phyloP scores from a whole-genome alignment of 2,113 vertebrate genomes.

The Oreotragus oreotragus region DNA sequence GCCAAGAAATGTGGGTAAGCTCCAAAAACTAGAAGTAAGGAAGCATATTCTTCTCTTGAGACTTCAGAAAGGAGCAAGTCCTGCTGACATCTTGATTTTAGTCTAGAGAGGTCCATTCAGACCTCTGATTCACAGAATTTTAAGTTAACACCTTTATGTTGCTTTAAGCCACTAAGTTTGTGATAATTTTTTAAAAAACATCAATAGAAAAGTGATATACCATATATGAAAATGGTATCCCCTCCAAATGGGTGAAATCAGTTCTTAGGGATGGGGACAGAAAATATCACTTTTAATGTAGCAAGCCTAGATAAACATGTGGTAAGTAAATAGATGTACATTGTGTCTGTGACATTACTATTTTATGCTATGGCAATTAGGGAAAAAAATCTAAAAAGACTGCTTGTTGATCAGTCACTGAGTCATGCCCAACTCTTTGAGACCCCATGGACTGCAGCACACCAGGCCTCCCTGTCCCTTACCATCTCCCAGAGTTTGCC shows the following conservation, averaged over 20 bases:
- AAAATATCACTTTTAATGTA: background rate
- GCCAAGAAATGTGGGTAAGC: background rate
- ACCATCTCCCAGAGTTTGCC: background rate
- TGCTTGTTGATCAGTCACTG: background rate
- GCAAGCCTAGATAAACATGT: background rate
- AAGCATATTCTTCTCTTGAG: background rate
- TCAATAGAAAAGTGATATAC: background rate
- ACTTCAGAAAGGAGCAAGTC: background rate
- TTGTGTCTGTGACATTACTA: background rate
- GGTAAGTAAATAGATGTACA: background rate
- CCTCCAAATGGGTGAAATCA: background rate
- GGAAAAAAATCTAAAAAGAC: background rate
- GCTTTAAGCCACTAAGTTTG: background rate
- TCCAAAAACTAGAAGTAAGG: background rate
- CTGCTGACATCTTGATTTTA: background rate
- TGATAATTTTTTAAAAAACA: background rate
- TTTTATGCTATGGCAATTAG: background rate
- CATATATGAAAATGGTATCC: background rate
- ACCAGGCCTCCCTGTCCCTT: background rate
- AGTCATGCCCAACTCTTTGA: background rate
- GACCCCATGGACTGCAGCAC: background rate
- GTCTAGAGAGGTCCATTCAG: background rate
- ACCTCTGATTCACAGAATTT: background rate
- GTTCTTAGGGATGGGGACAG: background rate
- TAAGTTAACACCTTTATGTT: background rate